Evolutionary conservation across 92 coral and sea anemone species (phyloP).

Genomic region (Parazoanthus atlanticus): DNA sequence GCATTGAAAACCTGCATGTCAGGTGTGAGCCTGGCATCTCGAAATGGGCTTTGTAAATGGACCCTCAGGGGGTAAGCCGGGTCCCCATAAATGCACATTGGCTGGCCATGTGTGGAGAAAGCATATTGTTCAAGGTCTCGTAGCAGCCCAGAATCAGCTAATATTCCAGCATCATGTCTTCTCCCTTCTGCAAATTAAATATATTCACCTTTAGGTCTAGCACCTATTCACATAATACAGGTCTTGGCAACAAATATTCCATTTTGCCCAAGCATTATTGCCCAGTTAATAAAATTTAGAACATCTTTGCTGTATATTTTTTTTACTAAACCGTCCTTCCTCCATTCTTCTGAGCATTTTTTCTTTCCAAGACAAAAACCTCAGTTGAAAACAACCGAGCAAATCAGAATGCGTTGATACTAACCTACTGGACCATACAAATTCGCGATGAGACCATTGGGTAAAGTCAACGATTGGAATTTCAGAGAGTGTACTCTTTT

Average conservation of each 20-base stretch:
- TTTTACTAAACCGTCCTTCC: no score
- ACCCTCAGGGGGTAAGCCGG: conserved; percentile 2
- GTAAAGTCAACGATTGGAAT: conserved; percentile 30
- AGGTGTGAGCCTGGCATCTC: conserved; percentile 23
- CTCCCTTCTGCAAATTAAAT: background rate
- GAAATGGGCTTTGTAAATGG: conserved; percentile 16
- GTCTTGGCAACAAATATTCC: no score
- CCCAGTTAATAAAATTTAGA: no score
- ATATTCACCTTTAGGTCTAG: no score
- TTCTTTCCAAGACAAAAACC: no score
- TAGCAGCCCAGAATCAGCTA: conserved; percentile 16
- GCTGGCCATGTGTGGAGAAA: conserved; percentile 11
- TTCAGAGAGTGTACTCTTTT: conserved; percentile 11
- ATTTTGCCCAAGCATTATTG: no score
- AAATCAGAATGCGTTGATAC: no score
- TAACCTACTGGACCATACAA: conserved; percentile 22
- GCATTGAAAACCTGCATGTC: conserved; percentile 24
- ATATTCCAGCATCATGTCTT: conserved; percentile 3
- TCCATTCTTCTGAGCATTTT: no score
- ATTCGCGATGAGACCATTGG: conserved; percentile 8
- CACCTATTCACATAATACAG: no score
- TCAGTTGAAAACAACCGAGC: no score
- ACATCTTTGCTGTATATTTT: no score
- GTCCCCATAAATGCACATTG: conserved; percentile 18
- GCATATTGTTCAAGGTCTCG: no score